phyloP scores from a whole-genome alignment of 1,140 invertebrate species.

The Trachymyrmex cornetzi region DNA sequence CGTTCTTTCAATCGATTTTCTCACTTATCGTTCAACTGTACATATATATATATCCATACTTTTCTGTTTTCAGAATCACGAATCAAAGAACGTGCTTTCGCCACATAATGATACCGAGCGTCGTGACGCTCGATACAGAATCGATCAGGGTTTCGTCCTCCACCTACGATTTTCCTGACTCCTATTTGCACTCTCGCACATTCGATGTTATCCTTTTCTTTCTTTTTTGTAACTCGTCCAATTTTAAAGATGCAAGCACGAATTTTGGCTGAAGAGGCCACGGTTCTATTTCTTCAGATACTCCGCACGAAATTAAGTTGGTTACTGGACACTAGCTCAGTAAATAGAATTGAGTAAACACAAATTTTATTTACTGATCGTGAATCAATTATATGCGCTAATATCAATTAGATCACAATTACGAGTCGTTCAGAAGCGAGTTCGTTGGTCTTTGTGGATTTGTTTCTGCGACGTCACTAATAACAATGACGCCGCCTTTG shows the following conservation, averaged over 20 bases:
- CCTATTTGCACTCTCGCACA: constrained; percentile 15
- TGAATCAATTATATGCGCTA: not conserved
- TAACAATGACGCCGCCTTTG: not conserved
- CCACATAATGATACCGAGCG: constrained; percentile 37
- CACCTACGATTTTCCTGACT: constrained; percentile 16
- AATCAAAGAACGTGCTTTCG: constrained; percentile 31
- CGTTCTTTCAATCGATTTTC: constrained; percentile 53
- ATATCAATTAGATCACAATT: not conserved
- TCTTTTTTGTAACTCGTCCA: not conserved
- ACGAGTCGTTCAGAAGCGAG: constrained; percentile 26
- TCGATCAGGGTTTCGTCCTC: constrained; percentile 2
- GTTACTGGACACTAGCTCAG: not conserved
- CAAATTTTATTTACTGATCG: not conserved
- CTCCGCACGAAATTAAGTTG: not conserved
- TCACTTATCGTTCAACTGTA: constrained; percentile 59
- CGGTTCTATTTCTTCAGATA: not conserved
- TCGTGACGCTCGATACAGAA: constrained; percentile 4
- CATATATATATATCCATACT: constrained; percentile 24
- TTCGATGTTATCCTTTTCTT: constrained; percentile 20
- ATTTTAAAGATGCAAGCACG: not conserved
- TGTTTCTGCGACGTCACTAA: constrained; percentile 9
- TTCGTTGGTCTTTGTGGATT: constrained; percentile 19
- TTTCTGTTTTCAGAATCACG: not conserved
- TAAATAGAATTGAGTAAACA: not conserved
- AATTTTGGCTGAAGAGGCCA: not conserved